Percentiles rank a stretch among this genome's conserved stretches.
Evolutionary conservation across 1,140 invertebrate genomes (phyloP).

Genomic region (Drosophila tristis): DNA sequence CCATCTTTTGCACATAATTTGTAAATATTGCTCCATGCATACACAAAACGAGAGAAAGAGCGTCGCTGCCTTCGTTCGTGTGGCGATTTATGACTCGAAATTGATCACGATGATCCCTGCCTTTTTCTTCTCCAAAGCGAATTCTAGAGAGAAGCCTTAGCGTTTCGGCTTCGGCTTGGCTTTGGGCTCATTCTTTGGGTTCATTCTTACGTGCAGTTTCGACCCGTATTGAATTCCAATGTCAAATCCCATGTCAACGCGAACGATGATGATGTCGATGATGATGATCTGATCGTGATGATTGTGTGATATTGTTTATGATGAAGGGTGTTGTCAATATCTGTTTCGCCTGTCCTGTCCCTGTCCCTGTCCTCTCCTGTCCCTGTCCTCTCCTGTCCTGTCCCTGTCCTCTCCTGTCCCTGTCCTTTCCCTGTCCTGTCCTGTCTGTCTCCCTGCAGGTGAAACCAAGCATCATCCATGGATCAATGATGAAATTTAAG

Average conservation of each 20-base stretch:
- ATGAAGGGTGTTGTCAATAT: slow-evolving; percentile 48
- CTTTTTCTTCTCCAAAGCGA: neutral
- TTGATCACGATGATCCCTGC: slow-evolving; percentile 47
- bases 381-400: too few relatives aligned
- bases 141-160: neutral
- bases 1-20: slow-evolving; percentile 65
- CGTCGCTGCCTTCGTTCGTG: slow-evolving; percentile 35
- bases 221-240: slow-evolving; percentile 75
- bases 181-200: slow-evolving; percentile 19
- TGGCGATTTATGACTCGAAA: slow-evolving; percentile 80
- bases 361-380: too few relatives aligned
- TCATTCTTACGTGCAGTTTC: slow-evolving; percentile 19
- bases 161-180: too few relatives aligned
- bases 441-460: slow-evolving; percentile 11
- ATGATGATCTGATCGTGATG: slow-evolving; percentile 44
- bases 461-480: slow-evolving; percentile 1
- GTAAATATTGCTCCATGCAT: slow-evolving; percentile 56
- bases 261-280: slow-evolving; percentile 29
- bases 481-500: too few relatives aligned
- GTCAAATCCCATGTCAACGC: slow-evolving; percentile 64
- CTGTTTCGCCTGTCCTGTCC: slow-evolving; percentile 18
- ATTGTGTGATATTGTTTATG: slow-evolving; percentile 49
- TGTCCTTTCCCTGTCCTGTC: too few relatives aligned
- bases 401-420: too few relatives aligned
- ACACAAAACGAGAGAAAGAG: slow-evolving; percentile 31